Conservation (phyloP, 2,888 invertebrate genomes). For the Horisme vitalbata region DNA sequence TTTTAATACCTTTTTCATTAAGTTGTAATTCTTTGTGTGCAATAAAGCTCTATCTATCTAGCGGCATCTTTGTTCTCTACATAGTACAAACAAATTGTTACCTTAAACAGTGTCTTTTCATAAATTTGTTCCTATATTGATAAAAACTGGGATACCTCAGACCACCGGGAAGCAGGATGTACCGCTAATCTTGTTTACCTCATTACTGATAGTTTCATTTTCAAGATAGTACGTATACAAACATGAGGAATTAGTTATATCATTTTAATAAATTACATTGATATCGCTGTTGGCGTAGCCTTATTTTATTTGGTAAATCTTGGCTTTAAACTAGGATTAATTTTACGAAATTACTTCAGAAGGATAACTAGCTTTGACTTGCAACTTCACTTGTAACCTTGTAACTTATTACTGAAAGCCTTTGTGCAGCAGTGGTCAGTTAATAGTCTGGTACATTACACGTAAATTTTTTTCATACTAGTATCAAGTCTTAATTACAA, state of each 20-base stretch:
- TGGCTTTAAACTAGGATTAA: background rate
- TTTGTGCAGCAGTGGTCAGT: too few relatives aligned
- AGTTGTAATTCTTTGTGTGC: too few relatives aligned
- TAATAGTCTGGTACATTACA: too few relatives aligned
- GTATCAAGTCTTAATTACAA: too few relatives aligned
- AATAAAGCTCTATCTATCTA: background rate
- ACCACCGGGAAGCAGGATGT: conserved; percentile 80
- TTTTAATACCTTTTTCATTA: too few relatives aligned
- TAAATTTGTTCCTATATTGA: conserved; percentile 70
- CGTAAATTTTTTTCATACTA: too few relatives aligned
- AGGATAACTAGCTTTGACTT: too few relatives aligned
- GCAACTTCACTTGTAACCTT: too few relatives aligned
- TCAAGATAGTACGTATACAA: conserved; percentile 3
- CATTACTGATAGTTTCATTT: conserved; percentile 43
- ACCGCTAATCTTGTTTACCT: conserved; percentile 70
- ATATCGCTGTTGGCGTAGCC: background rate
- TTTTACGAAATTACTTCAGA: too few relatives aligned
- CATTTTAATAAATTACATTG: conserved; percentile 12
- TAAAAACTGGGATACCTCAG: conserved; percentile 69
- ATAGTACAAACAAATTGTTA: conserved; percentile 49
- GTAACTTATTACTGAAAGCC: too few relatives aligned
- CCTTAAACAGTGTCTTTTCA: conserved; percentile 64
- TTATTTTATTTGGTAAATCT: too few relatives aligned
- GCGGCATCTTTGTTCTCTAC: conserved; percentile 44
- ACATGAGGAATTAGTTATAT: conserved; percentile 10